Evolutionary conservation across 2,797 vertebrate species (phyloP).

Genomic region (Onychomys leucogaster): DNA sequence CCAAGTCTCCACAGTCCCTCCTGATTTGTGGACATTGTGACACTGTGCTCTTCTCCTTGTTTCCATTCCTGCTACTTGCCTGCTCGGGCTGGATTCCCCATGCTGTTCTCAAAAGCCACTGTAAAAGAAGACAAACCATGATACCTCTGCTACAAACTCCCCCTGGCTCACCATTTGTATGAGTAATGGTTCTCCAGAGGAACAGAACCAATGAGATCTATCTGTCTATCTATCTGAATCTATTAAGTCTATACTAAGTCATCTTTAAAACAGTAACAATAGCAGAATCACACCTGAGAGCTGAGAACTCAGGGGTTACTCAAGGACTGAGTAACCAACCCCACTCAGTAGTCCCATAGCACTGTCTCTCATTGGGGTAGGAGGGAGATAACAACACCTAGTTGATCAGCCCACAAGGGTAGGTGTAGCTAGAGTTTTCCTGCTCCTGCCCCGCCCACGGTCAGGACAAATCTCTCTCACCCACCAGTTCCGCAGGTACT

Average conservation of each 20-base stretch:
- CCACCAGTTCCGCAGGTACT: too few species aligned
- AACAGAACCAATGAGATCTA: too few species aligned
- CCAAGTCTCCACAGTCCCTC: not conserved
- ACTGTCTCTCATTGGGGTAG: not conserved
- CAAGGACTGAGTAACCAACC: too few species aligned
- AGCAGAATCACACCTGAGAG: not conserved
- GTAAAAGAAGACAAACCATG: not conserved
- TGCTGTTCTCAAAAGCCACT: not conserved
- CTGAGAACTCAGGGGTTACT: too few species aligned
- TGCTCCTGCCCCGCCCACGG: too few species aligned
- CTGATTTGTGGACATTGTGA: not conserved
- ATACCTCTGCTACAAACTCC: not conserved
- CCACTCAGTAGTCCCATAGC: too few species aligned
- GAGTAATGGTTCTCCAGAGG: not conserved
- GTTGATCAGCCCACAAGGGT: not conserved
- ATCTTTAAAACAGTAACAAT: not conserved
- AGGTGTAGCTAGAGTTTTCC: too few species aligned
- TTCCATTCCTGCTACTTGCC: not conserved
- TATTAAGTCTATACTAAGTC: not conserved
- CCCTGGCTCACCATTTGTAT: not conserved
- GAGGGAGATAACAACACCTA: not conserved
- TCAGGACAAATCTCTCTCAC: too few species aligned
- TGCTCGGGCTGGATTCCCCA: not conserved
- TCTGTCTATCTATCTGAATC: not conserved
- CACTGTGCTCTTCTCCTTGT: not conserved